Evolutionary conservation across 2,888 invertebrate genomes (phyloP), one percentile per base, ranked within the genome.

Genomic region (Sialis lutaria): DNA sequence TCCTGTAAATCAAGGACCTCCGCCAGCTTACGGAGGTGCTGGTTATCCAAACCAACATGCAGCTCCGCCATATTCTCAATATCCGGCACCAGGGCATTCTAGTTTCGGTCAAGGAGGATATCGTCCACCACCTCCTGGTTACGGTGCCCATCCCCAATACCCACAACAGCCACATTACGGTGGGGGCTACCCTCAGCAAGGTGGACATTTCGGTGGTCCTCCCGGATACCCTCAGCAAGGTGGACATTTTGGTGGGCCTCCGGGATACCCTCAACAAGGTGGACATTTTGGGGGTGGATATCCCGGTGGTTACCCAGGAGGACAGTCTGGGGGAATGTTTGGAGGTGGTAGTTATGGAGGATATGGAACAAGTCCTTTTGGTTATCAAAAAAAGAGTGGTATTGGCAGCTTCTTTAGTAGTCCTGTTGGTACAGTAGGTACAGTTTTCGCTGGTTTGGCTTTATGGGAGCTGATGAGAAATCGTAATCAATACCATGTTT

Each of bases 231-330:
- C 51, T 51, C 22, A 48, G 40, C 12, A 13, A 9, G 6, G 43
- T 45, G 49, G 43, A 42, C 13, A 42, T 42, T 40, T 41, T 6
- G 34, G 10, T 35, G 6, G 42, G 32, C 40, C 35, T 45, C 9
- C 39, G 31, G 30, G 8, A 46, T 49, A 48, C 49, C 47, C 49
- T 43, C 22, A 22, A 22, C 22, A 22, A 22, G 22, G 22, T 22
- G 44, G 13, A n/a, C 22, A 33, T 39, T 45, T 8, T 22, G 12
- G 37, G 13, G 34, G 33, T 6, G 31, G 32, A 6, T 44, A 39
- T 10, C 6, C 9, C 31, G 46, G 46, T 6, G 50, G 52, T 40
- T 50, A 53, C 50, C 32, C 52, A 49, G 33, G 50, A 48, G 37
- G 37, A 6, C 12, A 6, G 6, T n/a, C 35, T 6, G 34, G 45